Evolutionary conservation across 1,140 invertebrate species (phyloP).

Genomic region (Mylabris phalerata): DNA sequence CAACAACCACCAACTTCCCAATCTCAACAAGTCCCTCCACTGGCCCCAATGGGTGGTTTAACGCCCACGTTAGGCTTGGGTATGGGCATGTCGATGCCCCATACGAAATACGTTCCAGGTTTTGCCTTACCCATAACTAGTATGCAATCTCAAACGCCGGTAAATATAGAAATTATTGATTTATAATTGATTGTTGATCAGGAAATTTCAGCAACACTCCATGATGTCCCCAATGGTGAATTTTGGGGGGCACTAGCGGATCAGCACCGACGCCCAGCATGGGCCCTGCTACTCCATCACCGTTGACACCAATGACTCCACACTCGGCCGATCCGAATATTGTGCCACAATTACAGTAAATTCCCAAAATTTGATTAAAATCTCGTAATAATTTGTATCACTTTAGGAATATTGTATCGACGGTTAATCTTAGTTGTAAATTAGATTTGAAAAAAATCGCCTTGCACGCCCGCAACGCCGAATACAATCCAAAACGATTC

Average conservation of each 20-base stretch:
- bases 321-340: constrained; percentile 91
- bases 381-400: constrained; percentile 26
- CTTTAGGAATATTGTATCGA: constrained; percentile 91
- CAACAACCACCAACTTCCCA: constrained; percentile 27
- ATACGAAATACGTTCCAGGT: constrained; percentile 61
- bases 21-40: constrained; percentile 46
- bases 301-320: constrained; percentile 92
- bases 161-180: constrained; percentile 42
- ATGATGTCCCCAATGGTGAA: constrained; percentile 67
- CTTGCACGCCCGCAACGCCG: constrained; percentile 96
- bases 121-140: constrained; percentile 63
- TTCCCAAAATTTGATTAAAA: neutral
- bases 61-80: constrained; percentile 46
- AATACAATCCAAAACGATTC: constrained; percentile 99
- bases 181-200: neutral
- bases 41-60: constrained; percentile 51
- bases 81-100: constrained; percentile 52
- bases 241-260: constrained; percentile 49
- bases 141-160: constrained; percentile 85
- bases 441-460: constrained; percentile 97
- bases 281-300: constrained; percentile 68
- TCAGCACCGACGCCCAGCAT: constrained; percentile 50
- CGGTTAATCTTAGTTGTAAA: constrained; percentile 94
- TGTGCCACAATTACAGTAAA: constrained; percentile 87
- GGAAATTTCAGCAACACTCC: constrained; percentile 62